Percentiles rank a stretch among this genome's conserved stretches.
phyloP scores from a whole-genome alignment of 2,113 vertebrate genomes.

The Sebastes schlegelii region DNA sequence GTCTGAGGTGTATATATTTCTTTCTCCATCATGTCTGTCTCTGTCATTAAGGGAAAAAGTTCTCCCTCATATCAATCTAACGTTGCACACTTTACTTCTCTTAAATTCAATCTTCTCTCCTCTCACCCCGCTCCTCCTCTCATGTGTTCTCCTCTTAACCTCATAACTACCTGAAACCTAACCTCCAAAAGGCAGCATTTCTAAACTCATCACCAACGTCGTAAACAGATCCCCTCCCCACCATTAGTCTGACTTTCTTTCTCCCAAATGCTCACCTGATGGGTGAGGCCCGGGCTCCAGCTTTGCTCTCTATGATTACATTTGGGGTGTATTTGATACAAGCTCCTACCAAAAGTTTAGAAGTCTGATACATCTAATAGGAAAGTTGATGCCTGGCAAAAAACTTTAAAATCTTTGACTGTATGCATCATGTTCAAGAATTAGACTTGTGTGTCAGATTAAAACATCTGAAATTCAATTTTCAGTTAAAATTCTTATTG shows the following conservation, averaged over 20 bases:
- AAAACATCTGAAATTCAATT: not conserved
- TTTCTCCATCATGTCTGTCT: constrained; percentile 33
- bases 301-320: not conserved
- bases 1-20: constrained; percentile 4
- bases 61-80: constrained; percentile 21
- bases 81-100: not conserved
- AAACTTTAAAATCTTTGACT: not conserved
- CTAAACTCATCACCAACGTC: constrained; percentile 11
- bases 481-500: not conserved
- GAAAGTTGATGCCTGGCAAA: not conserved
- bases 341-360: constrained; percentile 1
- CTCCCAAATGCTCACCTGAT: not conserved
- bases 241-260: constrained; percentile 21
- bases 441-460: not conserved
- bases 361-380: not conserved
- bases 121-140: not conserved
- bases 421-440: not conserved
- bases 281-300: not conserved
- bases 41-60: constrained; percentile 15
- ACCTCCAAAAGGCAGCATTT: constrained; percentile 31
- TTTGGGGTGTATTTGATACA: constrained; percentile 3
- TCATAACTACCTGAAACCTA: constrained; percentile 44
- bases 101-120: constrained; percentile 28
- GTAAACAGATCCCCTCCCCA: constrained; percentile 11
- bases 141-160: constrained; percentile 12